These are phyloP conservation scores for Leptinotarsa lineolata DNA, from an alignment of 1,140 invertebrate genomes.

Conservation along the genomic window DNA sequence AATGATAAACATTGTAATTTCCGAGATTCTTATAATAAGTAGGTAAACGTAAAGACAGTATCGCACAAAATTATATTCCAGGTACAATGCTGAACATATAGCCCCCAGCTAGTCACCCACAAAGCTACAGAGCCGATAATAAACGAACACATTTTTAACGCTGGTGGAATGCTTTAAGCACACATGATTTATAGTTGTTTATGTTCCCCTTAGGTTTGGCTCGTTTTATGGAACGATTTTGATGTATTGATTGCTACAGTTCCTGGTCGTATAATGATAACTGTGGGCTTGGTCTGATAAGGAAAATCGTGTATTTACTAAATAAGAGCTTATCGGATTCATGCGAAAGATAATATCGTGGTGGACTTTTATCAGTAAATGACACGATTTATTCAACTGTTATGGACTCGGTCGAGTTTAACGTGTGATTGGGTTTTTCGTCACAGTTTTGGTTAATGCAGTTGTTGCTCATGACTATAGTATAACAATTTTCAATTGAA, in stretches of 20 bases:
- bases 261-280: slow-evolving; percentile 36
- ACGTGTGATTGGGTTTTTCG: neutral
- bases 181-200: slow-evolving; percentile 19
- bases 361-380: neutral
- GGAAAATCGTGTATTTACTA: slow-evolving; percentile 35
- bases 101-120: slow-evolving; percentile 12
- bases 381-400: neutral
- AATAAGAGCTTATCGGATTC: slow-evolving; percentile 16
- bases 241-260: slow-evolving; percentile 37
- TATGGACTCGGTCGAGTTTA: neutral
- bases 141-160: slow-evolving; percentile 17
- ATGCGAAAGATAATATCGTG: neutral
- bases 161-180: neutral
- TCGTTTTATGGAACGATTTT: slow-evolving; percentile 30
- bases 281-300: slow-evolving; percentile 33
- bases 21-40: slow-evolving; percentile 14
- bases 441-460: too few relatives aligned
- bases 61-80: slow-evolving; percentile 13
- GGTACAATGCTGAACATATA: slow-evolving; percentile 4
- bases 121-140: slow-evolving; percentile 13
- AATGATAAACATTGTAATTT: slow-evolving; percentile 8
- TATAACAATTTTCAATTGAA: too few relatives aligned
- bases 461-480: too few relatives aligned
- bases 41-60: slow-evolving; percentile 7
- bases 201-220: slow-evolving; percentile 16